phyloP scores from a whole-genome alignment of 2,888 invertebrate species.

The Lycia hirtaria region DNA sequence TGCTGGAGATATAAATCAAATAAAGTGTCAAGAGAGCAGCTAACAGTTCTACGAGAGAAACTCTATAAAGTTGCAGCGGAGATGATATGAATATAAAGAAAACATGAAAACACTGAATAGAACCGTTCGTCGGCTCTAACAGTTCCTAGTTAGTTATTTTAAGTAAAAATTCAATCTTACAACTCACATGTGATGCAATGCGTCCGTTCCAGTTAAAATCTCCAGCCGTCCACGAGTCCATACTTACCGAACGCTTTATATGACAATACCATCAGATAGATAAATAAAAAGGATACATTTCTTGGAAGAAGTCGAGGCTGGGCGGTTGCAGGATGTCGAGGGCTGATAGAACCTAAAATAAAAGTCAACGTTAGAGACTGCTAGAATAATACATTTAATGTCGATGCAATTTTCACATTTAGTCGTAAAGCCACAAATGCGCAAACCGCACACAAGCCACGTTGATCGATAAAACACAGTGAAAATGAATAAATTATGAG shows the following conservation, averaged over 20 bases:
- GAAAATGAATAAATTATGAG: conserved; percentile 72
- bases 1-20: conserved; percentile 52
- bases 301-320: conserved; percentile 99
- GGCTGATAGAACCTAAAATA: conserved; percentile 96
- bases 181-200: conserved; percentile 57
- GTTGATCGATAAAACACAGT: conserved; percentile 68
- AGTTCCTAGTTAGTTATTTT: conserved; percentile 49
- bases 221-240: conserved; percentile 35
- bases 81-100: conserved; percentile 51
- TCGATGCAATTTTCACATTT: conserved; percentile 49
- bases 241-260: conserved; percentile 50
- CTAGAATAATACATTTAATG: conserved; percentile 41
- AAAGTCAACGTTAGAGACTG: conserved; percentile 28
- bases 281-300: conserved; percentile 96
- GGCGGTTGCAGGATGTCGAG: conserved; percentile 99
- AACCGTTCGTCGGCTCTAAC: conserved; percentile 46
- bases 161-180: conserved; percentile 55
- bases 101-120: conserved; percentile 46
- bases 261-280: conserved; percentile 42
- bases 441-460: conserved; percentile 60
- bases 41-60: conserved; percentile 53
- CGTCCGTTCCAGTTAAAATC: conserved; percentile 55
- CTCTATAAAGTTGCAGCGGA: conserved; percentile 51
- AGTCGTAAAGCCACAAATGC: conserved; percentile 56
- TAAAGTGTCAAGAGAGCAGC: conserved; percentile 50